Percentiles rank a stretch among this genome's conserved stretches.
Evolutionary conservation across 2,113 vertebrate genomes (phyloP).

Genomic region (Craseonycteris thonglongyai): DNA sequence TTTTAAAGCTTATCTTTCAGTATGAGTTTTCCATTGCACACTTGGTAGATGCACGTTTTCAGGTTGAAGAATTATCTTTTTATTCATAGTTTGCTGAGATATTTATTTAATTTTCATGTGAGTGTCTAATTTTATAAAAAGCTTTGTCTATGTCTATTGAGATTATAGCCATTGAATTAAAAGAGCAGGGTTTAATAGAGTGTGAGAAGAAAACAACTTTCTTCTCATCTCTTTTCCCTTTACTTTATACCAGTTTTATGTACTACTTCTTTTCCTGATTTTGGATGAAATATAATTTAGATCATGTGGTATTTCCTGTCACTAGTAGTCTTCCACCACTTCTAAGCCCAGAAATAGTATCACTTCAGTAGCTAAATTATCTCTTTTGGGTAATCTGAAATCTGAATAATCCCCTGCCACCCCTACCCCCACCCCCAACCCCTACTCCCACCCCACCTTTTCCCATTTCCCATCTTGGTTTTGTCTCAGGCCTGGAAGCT

Average conservation of each 20-base stretch:
- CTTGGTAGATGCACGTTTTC: no score
- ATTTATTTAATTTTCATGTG: not conserved
- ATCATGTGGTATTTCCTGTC: not conserved
- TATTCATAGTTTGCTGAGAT: not conserved
- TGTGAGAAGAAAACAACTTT: not conserved
- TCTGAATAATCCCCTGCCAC: not conserved
- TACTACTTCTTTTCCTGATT: not conserved
- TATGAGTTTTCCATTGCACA: no score
- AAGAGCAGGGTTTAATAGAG: not conserved
- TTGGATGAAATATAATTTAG: not conserved
- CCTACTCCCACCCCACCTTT: no score
- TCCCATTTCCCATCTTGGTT: not conserved
- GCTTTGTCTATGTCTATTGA: not conserved
- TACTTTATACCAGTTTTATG: not conserved
- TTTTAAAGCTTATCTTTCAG: not conserved
- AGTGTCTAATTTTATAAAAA: not conserved
- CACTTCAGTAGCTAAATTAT: not conserved
- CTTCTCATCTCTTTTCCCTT: not conserved
- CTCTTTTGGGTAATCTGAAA: not conserved
- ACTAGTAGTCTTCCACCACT: not conserved
- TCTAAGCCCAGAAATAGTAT: not conserved
- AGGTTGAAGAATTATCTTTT: no score
- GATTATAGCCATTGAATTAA: not conserved
- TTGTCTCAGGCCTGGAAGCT: not conserved
- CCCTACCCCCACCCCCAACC: no score